Evolutionary conservation across 2,888 invertebrate genomes (phyloP).

Genomic region (Tetrapedia diversipes): DNA sequence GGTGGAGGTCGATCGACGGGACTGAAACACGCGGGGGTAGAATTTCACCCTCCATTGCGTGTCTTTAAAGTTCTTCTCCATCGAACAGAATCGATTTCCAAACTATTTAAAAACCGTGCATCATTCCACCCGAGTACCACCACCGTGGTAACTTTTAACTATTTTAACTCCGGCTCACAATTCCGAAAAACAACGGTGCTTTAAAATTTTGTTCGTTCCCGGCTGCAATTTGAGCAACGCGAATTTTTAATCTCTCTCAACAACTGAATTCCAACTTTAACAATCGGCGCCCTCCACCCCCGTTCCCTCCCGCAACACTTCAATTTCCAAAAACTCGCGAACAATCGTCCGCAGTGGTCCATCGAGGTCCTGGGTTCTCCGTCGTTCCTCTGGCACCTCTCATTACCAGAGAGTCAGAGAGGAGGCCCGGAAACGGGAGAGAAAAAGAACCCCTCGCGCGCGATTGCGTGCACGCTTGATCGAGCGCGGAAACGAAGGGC

Average conservation of each 20-base stretch:
- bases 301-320: too few relatives aligned
- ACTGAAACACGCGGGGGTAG: too few relatives aligned
- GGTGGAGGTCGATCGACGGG: neutral
- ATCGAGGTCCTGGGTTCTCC: conserved; percentile 28
- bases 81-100: neutral
- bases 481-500: conserved; percentile 58
- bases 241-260: too few relatives aligned
- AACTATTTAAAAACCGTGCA: too few relatives aligned
- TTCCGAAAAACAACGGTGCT: too few relatives aligned
- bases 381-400: conserved; percentile 25
- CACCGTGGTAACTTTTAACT: too few relatives aligned
- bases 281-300: too few relatives aligned
- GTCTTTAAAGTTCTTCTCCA: neutral
- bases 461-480: conserved; percentile 61
- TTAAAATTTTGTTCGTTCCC: too few relatives aligned
- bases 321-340: conserved; percentile 14
- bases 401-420: conserved; percentile 24
- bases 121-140: too few relatives aligned
- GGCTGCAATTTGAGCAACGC: too few relatives aligned
- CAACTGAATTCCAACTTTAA: too few relatives aligned
- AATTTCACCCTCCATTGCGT: neutral
- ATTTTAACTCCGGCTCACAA: too few relatives aligned
- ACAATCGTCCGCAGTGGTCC: neutral
- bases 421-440: neutral
- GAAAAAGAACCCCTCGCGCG: conserved; percentile 22